These are phyloP conservation scores for Nymphalis c-album DNA, from an alignment of 2,888 invertebrate genomes.

Conservation along the genomic window DNA sequence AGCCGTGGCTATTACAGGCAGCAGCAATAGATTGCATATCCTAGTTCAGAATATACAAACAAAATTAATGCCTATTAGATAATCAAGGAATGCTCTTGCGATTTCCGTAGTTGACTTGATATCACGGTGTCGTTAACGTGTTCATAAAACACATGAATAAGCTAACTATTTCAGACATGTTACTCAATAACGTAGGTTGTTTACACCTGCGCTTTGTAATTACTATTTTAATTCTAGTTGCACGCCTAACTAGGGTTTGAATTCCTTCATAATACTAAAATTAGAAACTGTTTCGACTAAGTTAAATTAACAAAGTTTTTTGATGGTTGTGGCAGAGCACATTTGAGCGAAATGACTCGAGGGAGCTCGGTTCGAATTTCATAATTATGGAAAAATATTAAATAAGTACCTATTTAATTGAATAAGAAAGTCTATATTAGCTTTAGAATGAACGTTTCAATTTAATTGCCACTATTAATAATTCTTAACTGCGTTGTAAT, in stretches of 20 bases:
- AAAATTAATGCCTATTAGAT: not conserved
- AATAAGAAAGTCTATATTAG: no score
- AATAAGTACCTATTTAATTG: not conserved
- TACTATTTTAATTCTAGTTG: conserved; percentile 39
- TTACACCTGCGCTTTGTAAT: conserved; percentile 41
- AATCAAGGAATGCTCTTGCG: not conserved
- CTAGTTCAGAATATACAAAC: no score
- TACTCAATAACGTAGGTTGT: conserved; percentile 25
- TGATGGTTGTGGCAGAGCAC: conserved; percentile 34
- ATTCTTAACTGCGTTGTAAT: no score
- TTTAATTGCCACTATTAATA: no score
- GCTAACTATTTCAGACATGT: conserved; percentile 6
- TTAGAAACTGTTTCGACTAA: conserved; percentile 39
- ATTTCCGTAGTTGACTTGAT: not conserved
- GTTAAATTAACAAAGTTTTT: conserved; percentile 42
- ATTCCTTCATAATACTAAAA: conserved; percentile 40
- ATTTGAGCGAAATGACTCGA: conserved; percentile 32
- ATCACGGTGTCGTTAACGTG: not conserved
- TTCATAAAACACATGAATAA: conserved; percentile 2
- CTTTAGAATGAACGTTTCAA: no score
- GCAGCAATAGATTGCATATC: no score
- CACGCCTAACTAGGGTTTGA: conserved; percentile 32
- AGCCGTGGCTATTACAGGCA: no score
- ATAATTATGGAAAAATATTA: not conserved
- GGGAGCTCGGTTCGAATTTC: conserved; percentile 26